Base-by-base conservation (phyloP, 2,113 vertebrate species). In the Tetraodon nigroviridis region DNA sequence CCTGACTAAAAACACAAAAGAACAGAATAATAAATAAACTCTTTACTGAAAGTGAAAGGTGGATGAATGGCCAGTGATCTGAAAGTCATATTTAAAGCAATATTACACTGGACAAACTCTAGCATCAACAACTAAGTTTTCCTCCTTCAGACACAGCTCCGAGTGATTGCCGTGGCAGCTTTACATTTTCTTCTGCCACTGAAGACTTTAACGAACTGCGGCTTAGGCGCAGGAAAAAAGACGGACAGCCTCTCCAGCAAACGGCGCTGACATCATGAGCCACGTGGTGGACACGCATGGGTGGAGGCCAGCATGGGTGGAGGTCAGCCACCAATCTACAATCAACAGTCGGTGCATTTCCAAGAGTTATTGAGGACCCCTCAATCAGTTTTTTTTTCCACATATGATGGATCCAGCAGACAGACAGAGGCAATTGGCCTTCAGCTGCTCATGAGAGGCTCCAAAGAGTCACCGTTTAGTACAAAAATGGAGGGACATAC, bases 361-460 rank as follows among this genome's bases (percentile, higher is more conserved):
- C 3, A 24, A 24, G 24, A 24, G 24, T 24, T 24, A 5, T 3
- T 3, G 5, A 24, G 24, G 24, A 24, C 24, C 24, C 24, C 16
- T 3, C 60, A 67, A 44, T 61, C 52, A 59, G 73, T 52, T 61
- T 73, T 80, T 82, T 77, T 61, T 73, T 80, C 80, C 76, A 70
- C 63, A 73, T 73, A 70, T 75, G 74, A 86, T 57, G 63, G 63
- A 79, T 75, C 66, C 76, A 75, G 79, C 61, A 62, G 72, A 51
- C 74, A 61, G 70, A 42, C 54, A 3, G 66, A 73, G 76, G 48
- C 20, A 17, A 49, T 51, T 62, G 64, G 67, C 77, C 60, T 72
- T 73, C 76, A 48, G 69, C 20, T 61, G 70, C 61, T n/a, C 62
- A 63, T 49, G 48, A 67, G 55, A 72, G 55, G 16, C 59, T 18